Conservation (phyloP, 2,797 vertebrate genomes). For the Acropternis orthonyx region DNA sequence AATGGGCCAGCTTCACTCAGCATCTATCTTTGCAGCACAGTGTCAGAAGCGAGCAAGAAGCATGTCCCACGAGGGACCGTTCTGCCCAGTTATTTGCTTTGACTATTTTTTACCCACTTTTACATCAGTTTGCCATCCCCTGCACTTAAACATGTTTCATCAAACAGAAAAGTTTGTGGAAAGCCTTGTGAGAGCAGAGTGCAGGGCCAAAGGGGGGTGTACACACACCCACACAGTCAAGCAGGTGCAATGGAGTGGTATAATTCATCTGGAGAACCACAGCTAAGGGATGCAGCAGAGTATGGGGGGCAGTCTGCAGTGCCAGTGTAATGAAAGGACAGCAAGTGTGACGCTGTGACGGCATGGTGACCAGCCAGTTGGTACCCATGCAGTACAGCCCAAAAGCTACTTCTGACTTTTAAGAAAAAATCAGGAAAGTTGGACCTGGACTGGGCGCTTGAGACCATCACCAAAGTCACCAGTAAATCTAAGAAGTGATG, state of each 20-base stretch:
- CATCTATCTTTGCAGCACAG: background rate
- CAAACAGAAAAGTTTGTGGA: background rate
- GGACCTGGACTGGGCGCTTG: background rate
- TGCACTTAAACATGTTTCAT: background rate
- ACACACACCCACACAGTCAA: rapidly evolving
- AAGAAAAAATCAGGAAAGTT: background rate
- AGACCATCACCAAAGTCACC: background rate
- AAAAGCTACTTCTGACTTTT: background rate
- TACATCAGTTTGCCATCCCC: background rate
- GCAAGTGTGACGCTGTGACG: no score
- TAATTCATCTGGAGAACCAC: background rate
- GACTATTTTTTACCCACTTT: rapidly evolving
- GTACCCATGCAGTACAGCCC: background rate
- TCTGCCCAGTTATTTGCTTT: background rate
- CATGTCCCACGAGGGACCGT: background rate
- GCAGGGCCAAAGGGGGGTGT: background rate
- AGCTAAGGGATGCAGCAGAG: background rate
- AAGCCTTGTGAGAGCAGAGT: background rate
- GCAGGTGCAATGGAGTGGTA: no score
- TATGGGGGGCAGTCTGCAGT: background rate
- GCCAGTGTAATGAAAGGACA: background rate
- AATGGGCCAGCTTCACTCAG: background rate
- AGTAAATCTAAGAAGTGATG: background rate
- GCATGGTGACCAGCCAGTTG: background rate
- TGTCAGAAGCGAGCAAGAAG: background rate